Conservation (phyloP, 2,888 invertebrate species). For the Nephrotoma appendiculata region DNA sequence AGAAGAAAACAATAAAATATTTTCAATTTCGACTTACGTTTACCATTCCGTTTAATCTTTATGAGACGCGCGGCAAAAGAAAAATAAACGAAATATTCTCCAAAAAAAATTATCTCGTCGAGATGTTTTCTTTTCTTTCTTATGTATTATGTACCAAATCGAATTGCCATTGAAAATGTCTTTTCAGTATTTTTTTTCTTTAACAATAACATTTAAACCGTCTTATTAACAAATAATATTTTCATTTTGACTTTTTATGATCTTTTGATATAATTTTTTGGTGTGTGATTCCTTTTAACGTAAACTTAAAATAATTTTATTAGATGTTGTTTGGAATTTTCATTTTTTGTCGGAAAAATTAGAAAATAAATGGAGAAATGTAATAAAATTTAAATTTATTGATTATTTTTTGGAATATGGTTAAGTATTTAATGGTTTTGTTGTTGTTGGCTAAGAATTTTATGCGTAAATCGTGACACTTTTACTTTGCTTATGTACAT, state of each 20-base stretch:
- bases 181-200: not conserved
- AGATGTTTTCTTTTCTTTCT: not conserved
- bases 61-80: not conserved
- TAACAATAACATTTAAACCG: not conserved
- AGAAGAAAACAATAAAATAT: not conserved
- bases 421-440: not conserved
- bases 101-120: not conserved
- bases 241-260: not conserved
- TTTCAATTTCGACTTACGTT: not conserved
- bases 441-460: not conserved
- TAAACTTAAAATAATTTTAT: not conserved
- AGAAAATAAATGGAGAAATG: not conserved
- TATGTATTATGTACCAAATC: not conserved
- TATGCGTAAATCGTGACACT: not conserved
- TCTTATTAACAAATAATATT: not conserved
- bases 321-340: not conserved
- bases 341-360: not conserved
- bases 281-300: not conserved
- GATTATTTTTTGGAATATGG: not conserved
- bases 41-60: not conserved
- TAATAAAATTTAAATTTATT: not conserved
- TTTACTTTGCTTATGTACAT: not conserved
- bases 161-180: not conserved
- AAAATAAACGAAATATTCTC: not conserved
- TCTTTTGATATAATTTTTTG: not conserved